Evolutionary conservation across 2,797 vertebrate species (phyloP), one percentile per base, ranked within the genome.

Genomic region (Neopelma chrysocephalum): DNA sequence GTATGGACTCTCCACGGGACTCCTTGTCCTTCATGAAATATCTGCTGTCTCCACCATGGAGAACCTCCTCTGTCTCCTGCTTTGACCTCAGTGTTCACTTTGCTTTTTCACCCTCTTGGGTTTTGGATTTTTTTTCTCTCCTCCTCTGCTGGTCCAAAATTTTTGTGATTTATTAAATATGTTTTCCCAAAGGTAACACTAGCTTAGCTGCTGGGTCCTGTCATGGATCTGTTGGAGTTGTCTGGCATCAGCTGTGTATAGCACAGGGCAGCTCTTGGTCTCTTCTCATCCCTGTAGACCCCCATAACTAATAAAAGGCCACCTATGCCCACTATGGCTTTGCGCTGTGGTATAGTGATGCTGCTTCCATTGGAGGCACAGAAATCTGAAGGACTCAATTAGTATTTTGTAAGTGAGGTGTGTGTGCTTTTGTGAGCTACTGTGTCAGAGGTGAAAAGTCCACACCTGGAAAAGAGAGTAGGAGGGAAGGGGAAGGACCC

Each of bases 291-390:
- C 16, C 45, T 47, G 27, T 38, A 78, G 6, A 9, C 1, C 7
- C 2, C 13, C 11, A 15, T 2, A 7, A 20, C 15, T 34, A 8
- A 34, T 29, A 42, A 1, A 9, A 34, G 29, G 4, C 10, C 23
- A 42, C 26, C 29, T 50, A 32, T 10, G 19, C 8, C 17, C 12
- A 17, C 6, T 10, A 34, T 5, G 26, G 5, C 17, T 78, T 85
- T 34, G 36, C 15, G 21, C 18, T 32, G 21, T 29, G 15, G 10
- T 54, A 5, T n/a, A 58, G 20, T 32, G 6, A 26, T 42, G 20
- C 14, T 70, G 27, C 26, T 84, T 84, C n/a, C 42, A 23, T 10
- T 12, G 26, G 47, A 89, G 61, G 7, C 18, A 75, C 40, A 89
- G 47, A 56, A 19, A 66, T 27, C 27, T 53, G 75, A 54, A 70